Percentiles rank a stretch among this genome's conserved stretches.
Evolutionary conservation across 2,113 vertebrate genomes (phyloP).

Genomic region (Gopherus evgoodei): DNA sequence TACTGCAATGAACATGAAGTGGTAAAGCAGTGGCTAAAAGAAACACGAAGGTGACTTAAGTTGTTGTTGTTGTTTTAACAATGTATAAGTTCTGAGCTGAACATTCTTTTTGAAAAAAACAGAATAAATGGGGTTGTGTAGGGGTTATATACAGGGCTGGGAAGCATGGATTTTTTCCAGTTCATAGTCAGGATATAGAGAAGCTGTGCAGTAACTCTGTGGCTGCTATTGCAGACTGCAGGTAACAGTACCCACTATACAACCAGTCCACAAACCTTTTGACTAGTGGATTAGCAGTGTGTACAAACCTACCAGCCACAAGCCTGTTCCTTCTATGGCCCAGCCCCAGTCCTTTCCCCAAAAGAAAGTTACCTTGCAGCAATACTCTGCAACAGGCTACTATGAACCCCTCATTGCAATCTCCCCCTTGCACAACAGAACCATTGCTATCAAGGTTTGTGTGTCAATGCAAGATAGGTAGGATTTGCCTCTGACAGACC

Average conservation of each 20-base stretch:
- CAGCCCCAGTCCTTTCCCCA: background rate
- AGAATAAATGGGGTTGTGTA: background rate
- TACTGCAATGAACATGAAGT: background rate
- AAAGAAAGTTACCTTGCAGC: background rate
- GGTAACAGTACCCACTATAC: background rate
- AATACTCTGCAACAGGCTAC: background rate
- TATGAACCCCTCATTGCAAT: background rate
- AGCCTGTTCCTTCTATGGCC: background rate
- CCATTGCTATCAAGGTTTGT: background rate
- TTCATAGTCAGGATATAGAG: background rate
- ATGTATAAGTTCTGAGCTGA: background rate
- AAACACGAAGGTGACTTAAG: background rate
- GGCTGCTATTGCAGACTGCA: background rate
- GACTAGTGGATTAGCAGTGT: background rate
- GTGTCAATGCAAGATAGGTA: background rate
- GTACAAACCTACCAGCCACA: background rate
- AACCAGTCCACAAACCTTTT: background rate
- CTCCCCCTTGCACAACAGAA: background rate
- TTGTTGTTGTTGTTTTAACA: background rate
- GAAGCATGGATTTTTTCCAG: background rate
- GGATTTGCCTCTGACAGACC: background rate
- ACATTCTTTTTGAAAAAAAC: background rate
- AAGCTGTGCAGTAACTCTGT: background rate
- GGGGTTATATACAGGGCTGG: background rate
- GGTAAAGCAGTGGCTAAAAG: background rate